Evolutionary conservation across 2,888 invertebrate species (phyloP), one percentile per base, ranked within the genome.

Genomic region (Phyto melanocephala): DNA sequence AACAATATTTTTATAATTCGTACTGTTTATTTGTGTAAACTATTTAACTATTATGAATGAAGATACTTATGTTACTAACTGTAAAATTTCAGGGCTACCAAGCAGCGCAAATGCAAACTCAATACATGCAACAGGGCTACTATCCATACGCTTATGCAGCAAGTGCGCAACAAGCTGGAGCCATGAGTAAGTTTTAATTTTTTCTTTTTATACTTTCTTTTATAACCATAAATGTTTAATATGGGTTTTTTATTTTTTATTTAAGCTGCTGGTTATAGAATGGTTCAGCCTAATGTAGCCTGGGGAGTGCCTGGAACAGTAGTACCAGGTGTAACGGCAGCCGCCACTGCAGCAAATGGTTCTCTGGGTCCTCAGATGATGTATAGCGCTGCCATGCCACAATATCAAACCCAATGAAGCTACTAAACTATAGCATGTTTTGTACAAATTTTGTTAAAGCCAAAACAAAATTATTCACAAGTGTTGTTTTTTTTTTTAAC

Each of bases 331-430:
- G 93, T 93, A 75, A 92, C 92, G 85, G 92, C 92, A 77, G 90
- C 90, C 84, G 92, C 92, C 75, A 92, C 92, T 67, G 91, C 91
- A 80, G 90, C 93, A 88, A 92, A 92, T 86, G 93, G 93, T 85
- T 92, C 92, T 86, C 93, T 94, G 90, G 89, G 92, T 90, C 92
- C 93, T 91, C 93, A 93, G 92, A 93, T 93, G 88, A 94, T 95
- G 94, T 95, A 95, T 88, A 92, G 93, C 89, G 90, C 91, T 86
- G 93, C 95, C 91, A 95, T 96, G 93, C 95, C 95, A 90, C 95
- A 96, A 93, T 96, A 96, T 92, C 96, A 95, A 89, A 94, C 96
- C 92, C 96, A 96, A 95, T 96, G 96, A 94, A 90, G 86, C 85
- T 88, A 78, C 70, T 84, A 72, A 76, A 79, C 63, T 71, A 62